Evolutionary conservation across 2,113 vertebrate genomes (phyloP).

Genomic region (Larimichthys crocea): DNA sequence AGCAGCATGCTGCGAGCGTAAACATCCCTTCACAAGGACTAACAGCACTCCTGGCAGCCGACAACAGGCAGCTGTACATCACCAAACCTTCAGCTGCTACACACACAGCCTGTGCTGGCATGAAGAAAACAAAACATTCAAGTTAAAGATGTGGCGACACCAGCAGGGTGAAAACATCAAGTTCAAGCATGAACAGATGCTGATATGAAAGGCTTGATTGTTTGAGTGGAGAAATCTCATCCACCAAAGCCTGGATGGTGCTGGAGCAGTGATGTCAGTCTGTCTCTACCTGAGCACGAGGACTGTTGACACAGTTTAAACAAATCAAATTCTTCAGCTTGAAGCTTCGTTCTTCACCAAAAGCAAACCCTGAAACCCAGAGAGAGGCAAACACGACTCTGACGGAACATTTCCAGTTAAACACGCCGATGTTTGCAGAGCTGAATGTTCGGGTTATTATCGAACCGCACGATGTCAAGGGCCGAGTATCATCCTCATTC

Average conservation of each 20-base stretch:
- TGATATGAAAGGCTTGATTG: too few species aligned
- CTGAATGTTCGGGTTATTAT: too few species aligned
- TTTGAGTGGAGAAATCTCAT: neutral
- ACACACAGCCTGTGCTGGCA: neutral
- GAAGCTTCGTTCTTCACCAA: neutral
- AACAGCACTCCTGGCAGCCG: conserved; percentile 38
- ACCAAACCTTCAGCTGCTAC: neutral
- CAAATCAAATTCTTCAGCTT: neutral
- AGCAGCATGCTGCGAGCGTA: conserved; percentile 41
- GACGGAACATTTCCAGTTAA: neutral
- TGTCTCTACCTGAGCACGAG: too few species aligned
- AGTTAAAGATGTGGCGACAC: neutral
- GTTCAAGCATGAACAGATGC: neutral
- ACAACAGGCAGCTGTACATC: conserved; percentile 19
- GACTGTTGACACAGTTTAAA: neutral
- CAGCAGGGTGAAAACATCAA: neutral
- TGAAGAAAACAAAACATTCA: neutral
- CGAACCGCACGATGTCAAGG: too few species aligned
- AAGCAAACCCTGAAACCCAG: neutral
- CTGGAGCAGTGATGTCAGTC: too few species aligned
- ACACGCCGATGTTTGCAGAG: too few species aligned
- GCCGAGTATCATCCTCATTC: too few species aligned
- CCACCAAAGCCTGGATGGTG: too few species aligned
- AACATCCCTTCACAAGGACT: conserved; percentile 54
- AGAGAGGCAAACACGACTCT: neutral